Evolutionary conservation across 1,140 invertebrate species (phyloP), one percentile per base, ranked within the genome.

Genomic region (Chironomus tepperi): DNA sequence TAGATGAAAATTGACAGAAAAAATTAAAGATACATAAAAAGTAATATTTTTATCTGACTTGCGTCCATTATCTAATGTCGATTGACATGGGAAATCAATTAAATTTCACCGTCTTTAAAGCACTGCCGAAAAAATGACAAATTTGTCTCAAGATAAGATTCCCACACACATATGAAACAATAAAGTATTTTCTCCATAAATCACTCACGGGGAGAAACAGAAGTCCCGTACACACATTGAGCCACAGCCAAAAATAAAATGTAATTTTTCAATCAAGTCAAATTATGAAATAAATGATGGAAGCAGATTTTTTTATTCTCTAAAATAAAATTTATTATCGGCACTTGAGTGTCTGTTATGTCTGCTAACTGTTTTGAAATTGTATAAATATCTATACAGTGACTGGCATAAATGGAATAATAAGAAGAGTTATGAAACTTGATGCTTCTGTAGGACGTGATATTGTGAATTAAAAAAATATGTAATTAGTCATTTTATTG

Each of bases 241-340:
- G 24, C 2, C 24, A 34, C 24, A 34, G 24, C 24, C 24, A 34
- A 34, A 34, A 34, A 34, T 34, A 34, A 34, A 34, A 57, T 57
- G 47, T 57, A 57, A 57, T 57, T 57, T 57, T 57, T 57, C 47
- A 57, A 57, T 57, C 47, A 57, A 57, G 9, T 15, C 47, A 57
- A 57, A 57, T 57, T 57, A n/a, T n/a, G 47, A n/a, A n/a, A 12
- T 57, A 57, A 57, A 57, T 57, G 47, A 12, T 34, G 24, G 24
- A 34, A 5, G 24, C 24, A 34, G 24, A 34, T 34, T 34, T 34
- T n/a, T n/a, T n/a, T n/a, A n/a, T n/a, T 34, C 24, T 34, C 24
- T 34, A 34, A 34, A 34, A 34, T 34, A 34, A 34, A 34, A 34
- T 34, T 34, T 34, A 34, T 12, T 57, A 57, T 57, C 47, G 47